phyloP scores from a whole-genome alignment of 2,113 vertebrate genomes.

The Boulengeromyrus knoepffleri region DNA sequence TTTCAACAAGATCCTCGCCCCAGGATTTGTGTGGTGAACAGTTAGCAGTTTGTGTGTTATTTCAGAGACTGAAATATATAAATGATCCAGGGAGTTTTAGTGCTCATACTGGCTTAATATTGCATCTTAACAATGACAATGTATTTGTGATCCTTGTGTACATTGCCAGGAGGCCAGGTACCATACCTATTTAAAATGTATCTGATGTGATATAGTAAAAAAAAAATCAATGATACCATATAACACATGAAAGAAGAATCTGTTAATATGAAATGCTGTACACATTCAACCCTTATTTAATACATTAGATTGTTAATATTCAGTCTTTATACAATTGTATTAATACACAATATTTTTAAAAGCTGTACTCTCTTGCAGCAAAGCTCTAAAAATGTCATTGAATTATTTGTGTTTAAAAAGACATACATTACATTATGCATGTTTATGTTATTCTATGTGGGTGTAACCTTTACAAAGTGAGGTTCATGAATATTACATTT shows the following conservation, averaged over 20 bases:
- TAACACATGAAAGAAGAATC: neutral
- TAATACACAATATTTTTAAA: neutral
- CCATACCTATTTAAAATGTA: neutral
- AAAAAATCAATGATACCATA: neutral
- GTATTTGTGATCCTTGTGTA: neutral
- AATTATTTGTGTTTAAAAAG: neutral
- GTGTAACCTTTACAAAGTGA: neutral
- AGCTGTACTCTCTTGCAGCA: constrained; percentile 1
- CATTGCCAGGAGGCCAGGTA: neutral
- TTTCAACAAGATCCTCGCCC: neutral
- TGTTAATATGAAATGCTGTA: neutral
- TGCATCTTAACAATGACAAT: neutral
- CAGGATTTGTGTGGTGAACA: neutral
- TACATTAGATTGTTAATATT: neutral
- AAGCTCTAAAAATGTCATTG: neutral
- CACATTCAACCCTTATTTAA: neutral
- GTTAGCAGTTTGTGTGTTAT: neutral
- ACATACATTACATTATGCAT: neutral
- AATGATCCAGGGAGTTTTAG: neutral
- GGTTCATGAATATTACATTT: neutral
- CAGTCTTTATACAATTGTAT: neutral
- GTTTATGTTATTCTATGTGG: neutral
- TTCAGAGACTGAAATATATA: neutral
- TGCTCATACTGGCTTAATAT: neutral
- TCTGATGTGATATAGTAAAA: neutral